Evolutionary conservation across 2,797 vertebrate species (phyloP).

Genomic region (Crocidura indochinensis): DNA sequence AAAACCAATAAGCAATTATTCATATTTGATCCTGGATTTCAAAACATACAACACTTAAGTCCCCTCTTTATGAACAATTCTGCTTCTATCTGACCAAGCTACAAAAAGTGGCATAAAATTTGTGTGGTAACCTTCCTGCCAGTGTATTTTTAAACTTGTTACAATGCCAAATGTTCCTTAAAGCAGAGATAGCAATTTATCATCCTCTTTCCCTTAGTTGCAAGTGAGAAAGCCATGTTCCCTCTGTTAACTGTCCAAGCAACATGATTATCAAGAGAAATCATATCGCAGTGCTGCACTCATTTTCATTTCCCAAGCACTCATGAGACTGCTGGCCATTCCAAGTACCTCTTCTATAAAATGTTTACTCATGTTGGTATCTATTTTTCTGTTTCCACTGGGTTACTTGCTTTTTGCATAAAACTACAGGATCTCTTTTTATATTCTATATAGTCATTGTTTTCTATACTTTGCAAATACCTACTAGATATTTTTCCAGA

Average conservation of each 20-base stretch:
- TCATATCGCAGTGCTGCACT: not conserved
- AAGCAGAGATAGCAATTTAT: not conserved
- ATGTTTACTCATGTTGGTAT: not conserved
- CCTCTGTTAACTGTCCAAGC: not conserved
- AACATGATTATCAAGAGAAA: not conserved
- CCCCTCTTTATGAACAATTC: not conserved
- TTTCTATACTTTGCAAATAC: not conserved
- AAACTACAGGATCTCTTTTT: not conserved
- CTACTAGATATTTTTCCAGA: conserved; percentile 5
- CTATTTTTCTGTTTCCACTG: conserved; percentile 19
- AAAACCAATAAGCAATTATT: conserved; percentile 34
- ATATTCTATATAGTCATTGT: conserved; percentile 5
- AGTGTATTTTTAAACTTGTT: not conserved
- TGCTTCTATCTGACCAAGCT: not conserved
- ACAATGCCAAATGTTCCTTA: conserved; percentile 23
- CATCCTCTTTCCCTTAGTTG: not conserved
- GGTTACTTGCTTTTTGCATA: conserved; percentile 20
- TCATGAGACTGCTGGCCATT: not conserved
- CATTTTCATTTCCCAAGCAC: not conserved
- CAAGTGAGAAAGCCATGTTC: not conserved
- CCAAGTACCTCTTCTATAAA: not conserved
- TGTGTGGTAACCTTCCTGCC: not conserved
- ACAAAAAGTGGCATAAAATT: not conserved
- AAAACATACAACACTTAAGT: conserved; percentile 6
- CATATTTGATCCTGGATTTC: conserved; percentile 20